Evolutionary conservation across 2,888 invertebrate genomes (phyloP), one percentile per base, ranked within the genome.

Genomic region (Orthosia cruda): DNA sequence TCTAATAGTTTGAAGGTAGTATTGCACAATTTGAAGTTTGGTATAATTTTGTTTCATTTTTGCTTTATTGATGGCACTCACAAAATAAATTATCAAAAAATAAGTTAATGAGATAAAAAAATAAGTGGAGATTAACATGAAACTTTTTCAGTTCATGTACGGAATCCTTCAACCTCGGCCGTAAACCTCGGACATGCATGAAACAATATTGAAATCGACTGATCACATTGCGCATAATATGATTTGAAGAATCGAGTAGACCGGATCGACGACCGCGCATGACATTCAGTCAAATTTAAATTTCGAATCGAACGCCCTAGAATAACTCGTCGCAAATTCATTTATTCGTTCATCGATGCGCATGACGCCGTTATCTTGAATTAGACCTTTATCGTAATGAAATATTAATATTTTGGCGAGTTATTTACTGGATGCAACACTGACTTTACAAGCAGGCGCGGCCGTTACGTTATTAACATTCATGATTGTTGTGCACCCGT

Each of bases 201-300:
- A 81, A 77, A 83, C 71, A 87, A 83, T 87, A 85, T 87, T 87
- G 72, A 61, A 83, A 87, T 83, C 55, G 59, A 74, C 76, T 72
- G 67, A 78, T 85, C 64, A 81, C 52, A 72, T 74, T 85, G 82
- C 80, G 78, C 83, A 84, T 87, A 84, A 74, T 72, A 79, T 79
- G 68, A 83, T 77, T 77, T 61, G 55, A 72, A 78, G 61, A 74
- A 78, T 73, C 67, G 50, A 67, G 69, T 70, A 63, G 62, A 62
- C 26, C 45, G 68, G 76, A 76, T 74, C 77, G 68, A 70, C 69
- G 85, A 71, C 80, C 85, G 78, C 57, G 23, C 61, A 78, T 79
- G 81, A 80, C 82, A 86, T 82, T 81, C 61, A 61, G 55, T 68
- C 57, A 69, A 71, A 88, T 87, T 90, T 88, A 82, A 88, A 87